phyloP scores from a whole-genome alignment of 2,888 invertebrate species.

The Encarsia formosa region DNA sequence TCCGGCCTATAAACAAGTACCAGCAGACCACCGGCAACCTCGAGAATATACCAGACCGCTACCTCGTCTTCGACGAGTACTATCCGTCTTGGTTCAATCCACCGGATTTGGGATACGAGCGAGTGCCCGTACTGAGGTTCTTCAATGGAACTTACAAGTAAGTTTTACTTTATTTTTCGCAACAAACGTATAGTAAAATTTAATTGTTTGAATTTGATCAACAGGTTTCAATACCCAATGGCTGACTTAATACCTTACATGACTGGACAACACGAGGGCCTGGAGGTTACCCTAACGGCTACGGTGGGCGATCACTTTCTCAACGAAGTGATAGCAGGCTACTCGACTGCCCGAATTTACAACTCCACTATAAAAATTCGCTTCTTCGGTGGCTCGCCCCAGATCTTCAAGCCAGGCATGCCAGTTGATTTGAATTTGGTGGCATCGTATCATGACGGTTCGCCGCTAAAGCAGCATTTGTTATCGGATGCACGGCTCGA shows the following conservation, averaged over 20 bases:
- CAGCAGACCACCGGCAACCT: conserved; percentile 21
- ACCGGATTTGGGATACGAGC: conserved; percentile 55
- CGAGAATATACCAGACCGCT: conserved; percentile 61
- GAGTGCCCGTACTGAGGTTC: conserved; percentile 69
- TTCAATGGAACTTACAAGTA: conserved; percentile 76
- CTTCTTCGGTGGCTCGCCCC: conserved; percentile 85
- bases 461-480: conserved; percentile 65
- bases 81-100: conserved; percentile 77
- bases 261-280: conserved; percentile 63
- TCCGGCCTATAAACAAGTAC: conserved; percentile 60
- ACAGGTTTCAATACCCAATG: conserved; percentile 80
- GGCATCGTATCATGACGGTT: conserved; percentile 88
- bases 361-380: conserved; percentile 79
- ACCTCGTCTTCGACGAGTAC: conserved; percentile 75
- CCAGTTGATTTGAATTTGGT: conserved; percentile 77
- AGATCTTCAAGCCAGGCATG: conserved; percentile 94
- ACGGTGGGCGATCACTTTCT: conserved; percentile 84
- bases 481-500: conserved; percentile 64
- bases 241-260: conserved; percentile 67
- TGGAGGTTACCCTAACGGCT: conserved; percentile 80
- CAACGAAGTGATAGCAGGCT: conserved; percentile 81
- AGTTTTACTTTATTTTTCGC: neutral
- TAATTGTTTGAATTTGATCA: conserved; percentile 2
- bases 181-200: neutral
- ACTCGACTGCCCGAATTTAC: conserved; percentile 80